Percentiles rank a stretch among this genome's conserved stretches.
Evolutionary conservation across 53 echinoderm and acorn worm genomes (phyloP).

Genomic region (Antedon mediterranea): DNA sequence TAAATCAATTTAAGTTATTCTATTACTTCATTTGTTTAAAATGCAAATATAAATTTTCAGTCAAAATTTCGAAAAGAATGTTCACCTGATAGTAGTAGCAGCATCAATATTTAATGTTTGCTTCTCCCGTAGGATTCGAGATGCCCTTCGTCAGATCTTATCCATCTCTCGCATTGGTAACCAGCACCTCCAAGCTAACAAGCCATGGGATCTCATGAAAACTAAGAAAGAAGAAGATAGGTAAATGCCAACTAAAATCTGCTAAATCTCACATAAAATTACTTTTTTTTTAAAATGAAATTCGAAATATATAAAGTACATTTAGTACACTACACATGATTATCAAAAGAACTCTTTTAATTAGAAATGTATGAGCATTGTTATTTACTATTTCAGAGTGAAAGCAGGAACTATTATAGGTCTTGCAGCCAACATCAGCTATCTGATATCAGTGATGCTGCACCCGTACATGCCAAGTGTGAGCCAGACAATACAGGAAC

Average conservation of each 20-base stretch:
- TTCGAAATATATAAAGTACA: background rate
- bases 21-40: too few species aligned
- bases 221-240: conserved; percentile 54
- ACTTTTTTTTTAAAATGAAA: background rate
- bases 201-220: conserved; percentile 89
- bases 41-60: too few species aligned
- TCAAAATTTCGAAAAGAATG: too few species aligned
- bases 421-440: conserved; percentile 64
- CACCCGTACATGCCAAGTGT: conserved; percentile 86
- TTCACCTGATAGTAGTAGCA: too few species aligned
- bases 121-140: conserved; percentile 59
- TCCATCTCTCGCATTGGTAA: conserved; percentile 90
- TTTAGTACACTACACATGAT: too few species aligned
- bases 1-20: too few species aligned
- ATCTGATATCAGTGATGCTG: conserved; percentile 71
- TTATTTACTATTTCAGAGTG: conserved; percentile 17
- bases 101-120: too few species aligned
- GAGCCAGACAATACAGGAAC: conserved; percentile 63
- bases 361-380: too few species aligned
- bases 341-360: too few species aligned
- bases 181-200: conserved; percentile 74
- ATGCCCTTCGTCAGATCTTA: conserved; percentile 63
- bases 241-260: conserved; percentile 32
- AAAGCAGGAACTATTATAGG: conserved; percentile 70
- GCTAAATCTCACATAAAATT: background rate